Base-by-base conservation (phyloP, 2,797 vertebrate genomes). In the Yasuhikotakia modesta region DNA sequence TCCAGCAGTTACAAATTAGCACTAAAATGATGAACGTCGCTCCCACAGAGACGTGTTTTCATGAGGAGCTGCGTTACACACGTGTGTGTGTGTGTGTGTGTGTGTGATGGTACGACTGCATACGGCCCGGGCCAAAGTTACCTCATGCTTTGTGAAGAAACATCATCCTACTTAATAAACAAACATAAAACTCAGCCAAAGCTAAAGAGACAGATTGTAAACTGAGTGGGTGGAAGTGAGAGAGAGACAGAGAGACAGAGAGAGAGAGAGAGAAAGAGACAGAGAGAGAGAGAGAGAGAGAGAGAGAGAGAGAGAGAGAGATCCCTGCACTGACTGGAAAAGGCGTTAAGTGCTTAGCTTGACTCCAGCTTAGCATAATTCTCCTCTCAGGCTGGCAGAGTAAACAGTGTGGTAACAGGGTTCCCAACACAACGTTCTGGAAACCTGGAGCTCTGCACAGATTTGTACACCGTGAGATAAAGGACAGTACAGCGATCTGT, bases 1-100 rank as follows among this genome's bases (percentile, higher is more conserved):
- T 72, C 57, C 55, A 46, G 48, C 48, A 73, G 66, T 22, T 81
- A 45, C 75, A 73, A 67, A 81, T 81, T 71, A 69, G 19, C 27
- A 76, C 50, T 68, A 43, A 68, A 30, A 61, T 63, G 0, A 69
- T 69, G 58, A 64, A 73, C 39, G 22, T 19, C 3, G 46, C 16
- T 58, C 53, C 61, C 30, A 43, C 52, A 67, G 39, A 27, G 79
- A 65, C 27, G 7, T 53, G 45, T 45, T 46, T 60, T 39, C 35
- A 39, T 1, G 35, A 39, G 7, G 6, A 39, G 35, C 6, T 39
- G 7, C 35, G 2, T 0, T 8, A 8, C 35, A 39, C 5, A 8
- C 7, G 5, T 39, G 35, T 39, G 1, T 39, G 35, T 39, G 35
- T n/a, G n/a, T n/a, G n/a, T n/a, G n/a, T n/a, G n/a, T n/a, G n/a